Percentiles rank a stretch among this genome's conserved stretches.
These are phyloP conservation scores for Pollimyrus isidori DNA, from an alignment of 2,113 vertebrate species.

Conservation along the genomic window DNA sequence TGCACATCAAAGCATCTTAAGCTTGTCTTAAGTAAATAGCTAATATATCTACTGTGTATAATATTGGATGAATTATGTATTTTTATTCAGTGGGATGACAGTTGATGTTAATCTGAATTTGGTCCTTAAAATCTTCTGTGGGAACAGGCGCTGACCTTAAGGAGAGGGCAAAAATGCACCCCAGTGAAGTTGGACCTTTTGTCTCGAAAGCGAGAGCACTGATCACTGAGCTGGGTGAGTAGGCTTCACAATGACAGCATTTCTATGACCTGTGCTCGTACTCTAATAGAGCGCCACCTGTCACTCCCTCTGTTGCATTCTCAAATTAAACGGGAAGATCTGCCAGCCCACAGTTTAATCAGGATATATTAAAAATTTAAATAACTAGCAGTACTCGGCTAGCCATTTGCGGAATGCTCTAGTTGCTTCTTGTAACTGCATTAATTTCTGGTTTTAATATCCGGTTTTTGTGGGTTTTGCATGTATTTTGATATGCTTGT, in stretches of 20 bases:
- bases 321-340: neutral
- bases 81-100: neutral
- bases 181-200: constrained; percentile 89
- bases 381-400: neutral
- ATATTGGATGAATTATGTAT: neutral
- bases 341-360: neutral
- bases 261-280: neutral
- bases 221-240: constrained; percentile 86
- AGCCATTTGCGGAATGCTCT: neutral
- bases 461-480: neutral
- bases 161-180: constrained; percentile 89
- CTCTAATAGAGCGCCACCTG: neutral
- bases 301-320: neutral
- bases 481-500: neutral
- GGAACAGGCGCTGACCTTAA: constrained; percentile 88
- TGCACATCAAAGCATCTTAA: neutral
- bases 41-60: neutral
- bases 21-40: neutral
- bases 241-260: neutral
- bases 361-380: neutral
- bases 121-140: neutral
- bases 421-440: neutral
- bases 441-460: neutral
- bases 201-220: constrained; percentile 83
- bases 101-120: neutral